phyloP scores from a whole-genome alignment of 2,888 invertebrate species.

The Megastigmus dorsalis region DNA sequence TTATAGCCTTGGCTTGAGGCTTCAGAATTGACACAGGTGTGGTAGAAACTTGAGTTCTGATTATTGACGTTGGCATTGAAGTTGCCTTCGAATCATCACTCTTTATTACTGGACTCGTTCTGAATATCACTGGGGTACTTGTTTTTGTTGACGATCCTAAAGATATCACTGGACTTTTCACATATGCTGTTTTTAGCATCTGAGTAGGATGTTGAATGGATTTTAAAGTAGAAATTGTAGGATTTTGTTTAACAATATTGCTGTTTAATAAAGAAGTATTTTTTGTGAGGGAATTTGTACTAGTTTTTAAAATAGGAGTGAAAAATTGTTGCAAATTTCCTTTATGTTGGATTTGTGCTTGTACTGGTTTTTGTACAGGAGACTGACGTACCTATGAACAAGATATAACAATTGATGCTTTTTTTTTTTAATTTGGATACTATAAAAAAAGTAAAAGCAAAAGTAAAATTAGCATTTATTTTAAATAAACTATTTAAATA shows the following conservation, averaged over 20 bases:
- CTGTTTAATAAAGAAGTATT: constrained; percentile 51
- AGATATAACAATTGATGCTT: neutral
- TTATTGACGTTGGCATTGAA: constrained; percentile 58
- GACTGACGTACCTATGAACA: constrained; percentile 54
- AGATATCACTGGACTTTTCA: constrained; percentile 53
- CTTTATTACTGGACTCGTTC: constrained; percentile 62
- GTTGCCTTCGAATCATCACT: constrained; percentile 61
- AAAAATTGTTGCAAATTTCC: constrained; percentile 63
- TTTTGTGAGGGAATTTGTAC: constrained; percentile 53
- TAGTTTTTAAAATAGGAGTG: constrained; percentile 61
- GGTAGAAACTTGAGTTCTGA: constrained; percentile 59
- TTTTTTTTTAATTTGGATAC: neutral
- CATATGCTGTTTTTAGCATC: constrained; percentile 60
- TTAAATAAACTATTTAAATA: neutral
- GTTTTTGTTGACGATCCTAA: constrained; percentile 49
- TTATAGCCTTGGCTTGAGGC: constrained; percentile 60
- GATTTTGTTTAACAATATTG: constrained; percentile 29
- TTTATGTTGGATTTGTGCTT: constrained; percentile 57
- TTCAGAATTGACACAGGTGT: constrained; percentile 69
- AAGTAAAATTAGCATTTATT: too few species aligned
- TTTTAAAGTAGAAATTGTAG: constrained; percentile 55
- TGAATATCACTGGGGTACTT: constrained; percentile 63
- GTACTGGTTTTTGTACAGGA: constrained; percentile 60
- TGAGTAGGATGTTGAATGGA: constrained; percentile 66
- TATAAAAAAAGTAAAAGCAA: too few species aligned